Evolutionary conservation across 2,113 vertebrate species (phyloP), one percentile per base, ranked within the genome.

Genomic region (Ursus arctos): DNA sequence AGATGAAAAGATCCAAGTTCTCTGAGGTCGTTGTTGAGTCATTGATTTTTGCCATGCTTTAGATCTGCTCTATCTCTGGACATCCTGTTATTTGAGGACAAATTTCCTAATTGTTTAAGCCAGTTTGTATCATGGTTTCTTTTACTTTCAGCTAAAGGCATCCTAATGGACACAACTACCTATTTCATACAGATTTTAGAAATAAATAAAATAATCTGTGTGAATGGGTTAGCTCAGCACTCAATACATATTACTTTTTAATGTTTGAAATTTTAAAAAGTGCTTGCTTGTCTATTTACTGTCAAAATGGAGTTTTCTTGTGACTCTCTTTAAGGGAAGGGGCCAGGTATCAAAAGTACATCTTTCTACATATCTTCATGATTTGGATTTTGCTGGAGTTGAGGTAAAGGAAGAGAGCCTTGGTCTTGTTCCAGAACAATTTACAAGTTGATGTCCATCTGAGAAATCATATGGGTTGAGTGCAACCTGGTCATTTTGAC

Each of bases 151-250:
- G 57, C 26, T 76, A 36, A 96, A 96, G 80, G 31, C 36, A 90
- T 76, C 7, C n/a, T 47, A 92, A 69, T 86, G 40, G 16, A 95
- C 53, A 85, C 53, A 95, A 49, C 36, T 74, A 51, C 0, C 21
- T 49, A 33, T 85, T 84, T 84, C 81, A 91, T 47, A 89, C 15
- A 84, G 61, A 93, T 67, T 88, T 96, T 85, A 93, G 26, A 94
- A 85, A 88, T 94, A 94, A 95, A 91, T 89, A 94, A 95, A n/a
- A 85, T 83, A 94, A 94, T 87, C 7, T 9, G n/a, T 53, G 9
- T 72, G 88, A 94, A 97, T 13, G 33, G 22, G 5, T 71, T 91
- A 40, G 33, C 10, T 59, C 88, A 47, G 9, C n/a, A 84, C 15
- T 84, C 15, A 88, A 43, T 57, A 77, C 7, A 22, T 88, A 96